Conservation (phyloP, 2,888 invertebrate genomes). For the Apamea anceps region DNA sequence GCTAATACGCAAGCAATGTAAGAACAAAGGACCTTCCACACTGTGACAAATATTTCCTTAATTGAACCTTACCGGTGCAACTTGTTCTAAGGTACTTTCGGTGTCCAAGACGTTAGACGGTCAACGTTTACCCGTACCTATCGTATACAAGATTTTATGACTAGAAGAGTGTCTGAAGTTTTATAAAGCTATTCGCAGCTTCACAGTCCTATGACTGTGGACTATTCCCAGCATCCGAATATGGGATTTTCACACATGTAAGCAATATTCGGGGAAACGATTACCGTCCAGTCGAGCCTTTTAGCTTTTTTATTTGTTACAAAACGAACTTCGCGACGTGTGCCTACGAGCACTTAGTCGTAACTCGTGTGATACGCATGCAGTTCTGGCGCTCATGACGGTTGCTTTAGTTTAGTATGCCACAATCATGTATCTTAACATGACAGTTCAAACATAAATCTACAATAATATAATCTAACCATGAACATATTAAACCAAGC, state of each 20-base stretch:
- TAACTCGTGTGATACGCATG: not conserved
- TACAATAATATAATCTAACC: slow-evolving; percentile 51
- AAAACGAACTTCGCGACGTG: not conserved
- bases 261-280: slow-evolving; percentile 4
- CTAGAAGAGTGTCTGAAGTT: not conserved
- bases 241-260: slow-evolving; percentile 20
- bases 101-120: not conserved
- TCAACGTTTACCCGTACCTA: not conserved
- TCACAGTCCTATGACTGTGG: too few species aligned
- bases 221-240: slow-evolving; percentile 10
- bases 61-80: not conserved
- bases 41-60: not conserved
- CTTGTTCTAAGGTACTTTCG: slow-evolving; percentile 4
- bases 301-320: slow-evolving; percentile 21
- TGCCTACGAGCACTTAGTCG: not conserved
- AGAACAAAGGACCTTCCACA: not conserved
- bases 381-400: not conserved
- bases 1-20: not conserved
- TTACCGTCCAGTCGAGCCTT: not conserved
- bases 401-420: not conserved
- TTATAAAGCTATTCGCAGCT: not conserved
- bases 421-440: slow-evolving; percentile 3
- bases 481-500: slow-evolving; percentile 50
- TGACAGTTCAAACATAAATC: slow-evolving; percentile 17
- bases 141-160: not conserved